Evolutionary conservation across 1,140 invertebrate genomes (phyloP).

Genomic region (Triops longicaudatus): DNA sequence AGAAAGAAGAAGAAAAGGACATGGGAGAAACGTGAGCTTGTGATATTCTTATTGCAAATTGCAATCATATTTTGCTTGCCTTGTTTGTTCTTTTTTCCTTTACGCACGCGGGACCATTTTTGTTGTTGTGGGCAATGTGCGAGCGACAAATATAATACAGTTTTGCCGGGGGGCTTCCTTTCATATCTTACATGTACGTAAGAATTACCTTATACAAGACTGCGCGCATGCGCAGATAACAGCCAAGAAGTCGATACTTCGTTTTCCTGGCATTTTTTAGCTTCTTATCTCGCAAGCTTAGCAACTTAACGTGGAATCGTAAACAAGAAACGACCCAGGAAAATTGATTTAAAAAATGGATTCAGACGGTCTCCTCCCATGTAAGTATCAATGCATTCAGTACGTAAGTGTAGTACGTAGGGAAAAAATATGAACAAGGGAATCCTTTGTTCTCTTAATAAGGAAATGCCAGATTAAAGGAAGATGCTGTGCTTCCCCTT

Average conservation of each 20-base stretch:
- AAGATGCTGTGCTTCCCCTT: neutral
- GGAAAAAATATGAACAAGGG: neutral
- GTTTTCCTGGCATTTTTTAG: neutral
- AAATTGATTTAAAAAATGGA: neutral
- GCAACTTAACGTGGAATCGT: too few species aligned
- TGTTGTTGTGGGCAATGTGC: neutral
- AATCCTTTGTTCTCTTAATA: neutral
- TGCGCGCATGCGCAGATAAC: neutral
- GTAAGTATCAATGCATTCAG: neutral
- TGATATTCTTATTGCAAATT: slow-evolving; percentile 9
- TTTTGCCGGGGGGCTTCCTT: neutral
- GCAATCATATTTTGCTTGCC: neutral
- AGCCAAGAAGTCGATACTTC: neutral
- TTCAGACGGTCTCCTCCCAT: neutral
- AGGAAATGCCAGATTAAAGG: neutral
- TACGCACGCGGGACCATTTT: slow-evolving; percentile 6
- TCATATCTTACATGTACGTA: neutral
- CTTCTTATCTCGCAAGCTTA: neutral
- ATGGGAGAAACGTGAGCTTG: neutral
- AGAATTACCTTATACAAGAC: neutral
- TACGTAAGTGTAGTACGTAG: neutral
- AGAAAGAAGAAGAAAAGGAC: neutral
- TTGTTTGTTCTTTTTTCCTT: neutral
- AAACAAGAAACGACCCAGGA: neutral
- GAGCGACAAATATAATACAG: neutral